phyloP scores from a whole-genome alignment of 2,113 vertebrate species.

The Chaetorhynchus papuensis region DNA sequence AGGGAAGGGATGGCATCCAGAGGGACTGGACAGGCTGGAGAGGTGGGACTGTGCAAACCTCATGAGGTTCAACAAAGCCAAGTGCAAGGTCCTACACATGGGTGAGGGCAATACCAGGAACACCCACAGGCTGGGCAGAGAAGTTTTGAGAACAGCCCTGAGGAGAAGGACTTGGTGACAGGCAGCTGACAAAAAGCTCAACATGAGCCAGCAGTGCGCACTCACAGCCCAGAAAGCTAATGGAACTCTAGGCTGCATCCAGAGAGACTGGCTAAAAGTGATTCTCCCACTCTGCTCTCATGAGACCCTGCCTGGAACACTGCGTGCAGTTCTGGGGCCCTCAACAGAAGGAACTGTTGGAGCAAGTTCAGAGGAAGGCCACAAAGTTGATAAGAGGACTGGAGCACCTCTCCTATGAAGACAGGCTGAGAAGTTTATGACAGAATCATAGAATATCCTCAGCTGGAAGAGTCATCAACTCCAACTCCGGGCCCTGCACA shows the following conservation, averaged over 20 bases:
- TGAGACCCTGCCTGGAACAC: neutral
- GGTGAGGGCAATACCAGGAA: neutral
- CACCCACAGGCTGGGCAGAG: neutral
- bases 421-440: neutral
- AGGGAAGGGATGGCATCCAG: neutral
- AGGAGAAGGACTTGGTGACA: neutral
- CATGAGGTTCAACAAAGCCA: neutral
- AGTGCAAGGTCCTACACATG: neutral
- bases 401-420: neutral
- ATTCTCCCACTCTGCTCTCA: neutral
- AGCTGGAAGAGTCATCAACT: neutral
- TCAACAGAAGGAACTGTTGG: neutral
- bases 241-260: neutral
- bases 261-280: neutral
- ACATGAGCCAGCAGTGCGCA: fast-evolving
- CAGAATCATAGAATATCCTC: neutral
- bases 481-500: neutral
- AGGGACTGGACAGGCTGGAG: neutral
- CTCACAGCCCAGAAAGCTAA: neutral
- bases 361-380: neutral
- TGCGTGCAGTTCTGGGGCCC: fast-evolving
- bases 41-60: neutral
- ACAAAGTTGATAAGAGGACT: neutral
- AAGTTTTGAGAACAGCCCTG: neutral
- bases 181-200: fast-evolving